phyloP scores from a whole-genome alignment of 2,888 invertebrate species.

The Linnaemya vulpina region DNA sequence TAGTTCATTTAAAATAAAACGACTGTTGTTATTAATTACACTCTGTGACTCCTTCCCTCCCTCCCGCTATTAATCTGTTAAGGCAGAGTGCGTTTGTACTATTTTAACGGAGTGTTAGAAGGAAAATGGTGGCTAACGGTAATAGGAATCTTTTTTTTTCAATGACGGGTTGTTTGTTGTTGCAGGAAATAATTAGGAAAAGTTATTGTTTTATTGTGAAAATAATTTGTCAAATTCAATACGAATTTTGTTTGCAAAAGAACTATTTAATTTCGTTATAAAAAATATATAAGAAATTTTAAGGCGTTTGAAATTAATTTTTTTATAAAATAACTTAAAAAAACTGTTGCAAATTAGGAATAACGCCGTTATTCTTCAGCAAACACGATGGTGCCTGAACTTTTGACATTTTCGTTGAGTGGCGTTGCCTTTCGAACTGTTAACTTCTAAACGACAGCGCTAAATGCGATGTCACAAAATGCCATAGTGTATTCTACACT shows the following conservation, averaged over 20 bases:
- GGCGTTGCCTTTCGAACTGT: too few species aligned
- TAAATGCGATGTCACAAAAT: too few species aligned
- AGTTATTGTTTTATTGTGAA: slow-evolving; percentile 15
- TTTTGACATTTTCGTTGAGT: too few species aligned
- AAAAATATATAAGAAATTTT: too few species aligned
- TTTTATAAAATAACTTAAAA: too few species aligned
- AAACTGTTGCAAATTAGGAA: too few species aligned
- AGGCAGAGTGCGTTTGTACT: neutral
- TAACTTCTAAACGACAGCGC: too few species aligned
- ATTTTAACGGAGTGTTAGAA: slow-evolving; percentile 37
- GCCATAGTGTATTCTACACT: too few species aligned
- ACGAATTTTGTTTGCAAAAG: slow-evolving; percentile 1
- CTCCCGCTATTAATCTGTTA: neutral
- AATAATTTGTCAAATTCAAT: slow-evolving; percentile 60
- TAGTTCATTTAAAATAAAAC: slow-evolving; percentile 40
- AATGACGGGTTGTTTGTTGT: slow-evolving; percentile 28
- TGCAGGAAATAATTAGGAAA: slow-evolving; percentile 45
- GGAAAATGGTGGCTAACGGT: slow-evolving; percentile 58
- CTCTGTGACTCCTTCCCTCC: neutral
- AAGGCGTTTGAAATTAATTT: too few species aligned
- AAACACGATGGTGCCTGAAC: too few species aligned
- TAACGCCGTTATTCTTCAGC: too few species aligned
- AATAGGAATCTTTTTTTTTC: slow-evolving; percentile 44
- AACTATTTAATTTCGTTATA: too few species aligned
- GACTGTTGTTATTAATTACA: slow-evolving; percentile 21